Percentiles rank a stretch among this genome's conserved stretches.
These are phyloP conservation scores for Hirtodrosophila duncani DNA, from an alignment of 2,888 invertebrate genomes.

Conservation along the genomic window DNA sequence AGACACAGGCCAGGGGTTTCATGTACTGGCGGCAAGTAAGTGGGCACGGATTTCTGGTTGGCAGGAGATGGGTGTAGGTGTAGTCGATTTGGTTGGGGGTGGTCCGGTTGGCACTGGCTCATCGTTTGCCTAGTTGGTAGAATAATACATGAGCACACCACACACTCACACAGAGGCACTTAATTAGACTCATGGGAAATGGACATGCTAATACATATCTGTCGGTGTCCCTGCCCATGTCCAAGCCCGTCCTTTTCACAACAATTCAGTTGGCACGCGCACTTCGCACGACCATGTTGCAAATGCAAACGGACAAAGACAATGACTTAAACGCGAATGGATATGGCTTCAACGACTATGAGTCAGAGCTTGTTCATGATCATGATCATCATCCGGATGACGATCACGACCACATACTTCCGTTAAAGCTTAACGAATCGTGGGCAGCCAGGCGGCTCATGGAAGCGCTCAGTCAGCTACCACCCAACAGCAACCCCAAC, in stretches of 20 bases:
- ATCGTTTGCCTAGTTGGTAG: constrained; percentile 30
- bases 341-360: constrained; percentile 14
- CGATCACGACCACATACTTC: constrained; percentile 47
- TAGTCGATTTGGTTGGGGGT: constrained; percentile 6
- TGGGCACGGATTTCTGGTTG: constrained; percentile 43
- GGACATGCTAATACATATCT: constrained; percentile 43
- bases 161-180: constrained; percentile 21
- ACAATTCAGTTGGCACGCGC: constrained; percentile 51
- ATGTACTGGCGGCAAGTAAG: constrained; percentile 70
- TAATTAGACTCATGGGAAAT: constrained; percentile 53
- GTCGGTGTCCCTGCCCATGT: neutral
- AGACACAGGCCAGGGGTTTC: constrained; percentile 62
- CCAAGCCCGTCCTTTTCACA: constrained; percentile 26
- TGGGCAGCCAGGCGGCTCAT: constrained; percentile 81
- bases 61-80: neutral
- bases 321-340: neutral
- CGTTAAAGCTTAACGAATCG: constrained; percentile 80
- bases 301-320: constrained; percentile 27
- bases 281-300: constrained; percentile 43
- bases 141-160: constrained; percentile 19
- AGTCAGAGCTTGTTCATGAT: constrained; percentile 31
- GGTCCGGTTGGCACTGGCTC: constrained; percentile 16
- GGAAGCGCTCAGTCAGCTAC: constrained; percentile 78
- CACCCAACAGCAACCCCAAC: no score
- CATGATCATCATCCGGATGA: constrained; percentile 30